These are phyloP conservation scores for Phymanthus crucifer DNA, from an alignment of 92 coral and sea anemone species.

Conservation along the genomic window DNA sequence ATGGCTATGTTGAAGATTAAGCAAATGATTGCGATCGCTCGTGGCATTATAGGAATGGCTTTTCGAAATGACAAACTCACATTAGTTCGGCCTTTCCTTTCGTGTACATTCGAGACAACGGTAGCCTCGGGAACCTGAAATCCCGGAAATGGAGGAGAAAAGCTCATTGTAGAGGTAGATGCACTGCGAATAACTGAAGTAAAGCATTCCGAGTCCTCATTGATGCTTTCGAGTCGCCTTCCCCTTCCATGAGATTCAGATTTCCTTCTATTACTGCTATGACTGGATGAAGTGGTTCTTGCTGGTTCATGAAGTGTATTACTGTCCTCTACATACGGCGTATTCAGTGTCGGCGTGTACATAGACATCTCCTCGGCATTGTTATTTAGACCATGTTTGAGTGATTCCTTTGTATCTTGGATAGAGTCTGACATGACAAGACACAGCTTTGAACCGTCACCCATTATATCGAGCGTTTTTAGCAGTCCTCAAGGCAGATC, in stretches of 20 bases:
- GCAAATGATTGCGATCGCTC: conserved; percentile 80
- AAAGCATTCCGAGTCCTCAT: conserved; percentile 51
- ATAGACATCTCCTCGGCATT: conserved; percentile 33
- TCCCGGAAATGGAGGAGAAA: conserved; percentile 68
- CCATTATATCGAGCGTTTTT: background rate
- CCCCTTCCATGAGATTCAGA: conserved; percentile 25
- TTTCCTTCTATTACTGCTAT: conserved; percentile 7
- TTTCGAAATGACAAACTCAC: conserved; percentile 39
- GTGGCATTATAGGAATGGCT: conserved; percentile 83
- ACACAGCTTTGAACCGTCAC: conserved; percentile 19
- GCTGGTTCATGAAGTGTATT: conserved; percentile 12
- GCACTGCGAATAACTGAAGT: conserved; percentile 40
- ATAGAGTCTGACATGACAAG: conserved; percentile 17
- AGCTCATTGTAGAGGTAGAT: conserved; percentile 47
- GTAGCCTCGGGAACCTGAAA: conserved; percentile 82
- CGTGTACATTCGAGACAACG: conserved; percentile 52
- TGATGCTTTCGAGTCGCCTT: conserved; percentile 46
- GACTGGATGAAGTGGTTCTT: conserved; percentile 12
- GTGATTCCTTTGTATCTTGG: conserved; percentile 38
- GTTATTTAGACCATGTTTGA: conserved; percentile 39
- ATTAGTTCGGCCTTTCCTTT: conserved; percentile 20
- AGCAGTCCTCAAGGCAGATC: background rate
- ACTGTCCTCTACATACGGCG: conserved; percentile 29
- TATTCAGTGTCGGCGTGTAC: conserved; percentile 35
- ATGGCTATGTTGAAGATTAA: conserved; percentile 71